Evolutionary conservation across 2,113 vertebrate species (phyloP), one percentile per base, ranked within the genome.

Genomic region (Jacana jacana): DNA sequence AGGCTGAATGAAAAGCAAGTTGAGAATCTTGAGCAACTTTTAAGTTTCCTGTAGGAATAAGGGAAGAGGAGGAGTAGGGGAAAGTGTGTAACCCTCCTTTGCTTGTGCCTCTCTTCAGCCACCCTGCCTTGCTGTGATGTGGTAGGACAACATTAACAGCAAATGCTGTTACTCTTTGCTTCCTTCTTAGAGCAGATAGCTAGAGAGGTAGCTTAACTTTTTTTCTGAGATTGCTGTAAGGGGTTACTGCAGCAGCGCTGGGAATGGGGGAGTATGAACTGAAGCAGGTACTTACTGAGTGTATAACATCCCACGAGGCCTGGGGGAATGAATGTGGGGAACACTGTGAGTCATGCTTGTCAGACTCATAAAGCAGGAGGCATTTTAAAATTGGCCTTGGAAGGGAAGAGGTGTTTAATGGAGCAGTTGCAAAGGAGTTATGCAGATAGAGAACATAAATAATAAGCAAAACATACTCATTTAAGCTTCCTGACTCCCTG

Each of bases 341-440:
- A 63, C 63, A 88, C 65, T 86, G 42, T 88, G 92, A 93, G 61
- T 95, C 95, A 93, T 90, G 65, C 80, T 88, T 83, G 79, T 89
- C 92, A 95, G 90, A 89, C 86, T 93, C 61, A 63, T 64, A 89
- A 91, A 79, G 83, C 82, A 89, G 72, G 68, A 95, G 79, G 81
- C 91, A 81, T 91, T 90, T 92, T 44, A 77, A 94, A 81, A 69
- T 87, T 48, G 51, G 57, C 81, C 77, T 95, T 96, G 83, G 73
- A 97, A 70, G 70, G 75, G 75, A 96, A 92, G 95, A 91, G 86
- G 92, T 97, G 81, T 97, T 97, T 95, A 96, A 89, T 95, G 89
- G 81, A 95, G 57, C 69, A 91, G 77, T 93, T 89, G 31, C 79
- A 91, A 95, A 95, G 93, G 91, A 92, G 84, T 92, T 96, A 93